These are phyloP conservation scores for Tetanocera ferruginea DNA, from an alignment of 2,888 invertebrate species.

Conservation along the genomic window DNA sequence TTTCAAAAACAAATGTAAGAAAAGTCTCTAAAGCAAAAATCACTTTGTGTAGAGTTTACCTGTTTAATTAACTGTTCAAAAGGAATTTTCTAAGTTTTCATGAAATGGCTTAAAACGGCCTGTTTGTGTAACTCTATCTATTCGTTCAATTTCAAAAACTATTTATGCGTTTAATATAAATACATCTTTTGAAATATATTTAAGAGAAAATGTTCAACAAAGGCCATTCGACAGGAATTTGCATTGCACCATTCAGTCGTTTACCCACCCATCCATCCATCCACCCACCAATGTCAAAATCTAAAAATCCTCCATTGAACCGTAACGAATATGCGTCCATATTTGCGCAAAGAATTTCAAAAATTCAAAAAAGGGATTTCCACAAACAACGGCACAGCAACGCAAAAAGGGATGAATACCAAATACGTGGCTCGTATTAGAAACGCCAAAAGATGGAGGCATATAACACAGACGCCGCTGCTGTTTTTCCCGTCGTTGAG, in stretches of 20 bases:
- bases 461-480: background rate
- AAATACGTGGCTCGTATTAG: constrained; percentile 11
- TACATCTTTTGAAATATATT: background rate
- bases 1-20: no score
- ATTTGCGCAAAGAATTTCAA: constrained; percentile 31
- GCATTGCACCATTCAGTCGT: background rate
- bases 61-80: no score
- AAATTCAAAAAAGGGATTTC: constrained; percentile 16
- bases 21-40: no score
- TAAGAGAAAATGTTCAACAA: constrained; percentile 8
- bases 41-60: no score
- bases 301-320: constrained; percentile 23
- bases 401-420: constrained; percentile 29
- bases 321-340: constrained; percentile 35
- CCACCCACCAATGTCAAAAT: background rate
- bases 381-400: background rate
- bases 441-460: background rate
- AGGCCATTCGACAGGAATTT: constrained; percentile 26
- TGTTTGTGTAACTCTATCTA: no score
- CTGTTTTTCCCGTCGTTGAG: background rate
- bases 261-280: background rate
- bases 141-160: no score
- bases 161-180: background rate
- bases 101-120: no score
- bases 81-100: no score